Evolutionary conservation across 2,888 invertebrate genomes (phyloP).

Genomic region (Petrolisthes cinctipes): DNA sequence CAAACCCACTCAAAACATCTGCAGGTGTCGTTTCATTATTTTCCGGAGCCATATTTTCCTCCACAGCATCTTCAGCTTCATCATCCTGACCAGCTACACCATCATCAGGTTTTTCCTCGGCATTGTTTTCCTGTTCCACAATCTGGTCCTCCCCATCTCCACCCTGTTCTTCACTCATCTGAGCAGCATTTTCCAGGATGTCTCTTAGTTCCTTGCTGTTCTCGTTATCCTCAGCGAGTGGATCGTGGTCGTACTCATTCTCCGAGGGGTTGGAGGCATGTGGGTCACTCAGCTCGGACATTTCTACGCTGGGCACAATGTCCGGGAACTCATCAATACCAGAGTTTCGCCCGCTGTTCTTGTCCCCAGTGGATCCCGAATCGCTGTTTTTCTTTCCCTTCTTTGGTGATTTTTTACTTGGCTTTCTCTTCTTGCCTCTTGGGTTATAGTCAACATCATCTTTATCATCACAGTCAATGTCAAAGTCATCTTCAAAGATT

Average conservation of each 20-base stretch:
- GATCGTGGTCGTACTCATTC: slow-evolving; percentile 38
- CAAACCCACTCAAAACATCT: slow-evolving; percentile 31
- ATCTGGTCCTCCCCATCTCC: slow-evolving; percentile 25
- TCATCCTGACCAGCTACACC: slow-evolving; percentile 29
- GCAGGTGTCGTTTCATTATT: background rate
- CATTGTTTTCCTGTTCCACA: background rate
- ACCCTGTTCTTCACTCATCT: slow-evolving; percentile 23
- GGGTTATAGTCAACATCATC: slow-evolving; percentile 53
- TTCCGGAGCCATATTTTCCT: background rate
- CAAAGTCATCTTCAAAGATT: slow-evolving; percentile 44
- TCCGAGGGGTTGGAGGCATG: slow-evolving; percentile 36
- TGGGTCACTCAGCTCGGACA: slow-evolving; percentile 42
- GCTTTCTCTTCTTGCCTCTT: slow-evolving; percentile 41
- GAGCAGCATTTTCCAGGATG: slow-evolving; percentile 43
- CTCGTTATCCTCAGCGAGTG: slow-evolving; percentile 46
- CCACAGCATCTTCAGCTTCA: background rate
- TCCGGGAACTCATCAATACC: slow-evolving; percentile 38
- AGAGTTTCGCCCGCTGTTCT: slow-evolving; percentile 20
- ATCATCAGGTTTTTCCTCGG: slow-evolving; percentile 18
- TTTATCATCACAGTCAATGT: slow-evolving; percentile 54
- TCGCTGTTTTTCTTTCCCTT: slow-evolving; percentile 34
- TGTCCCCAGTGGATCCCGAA: slow-evolving; percentile 17
- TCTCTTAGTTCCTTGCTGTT: slow-evolving; percentile 31
- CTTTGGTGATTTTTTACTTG: slow-evolving; percentile 29
- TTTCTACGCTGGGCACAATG: slow-evolving; percentile 41